Conservation (phyloP, 2,888 invertebrate species). For the Crepidodera aurea region DNA sequence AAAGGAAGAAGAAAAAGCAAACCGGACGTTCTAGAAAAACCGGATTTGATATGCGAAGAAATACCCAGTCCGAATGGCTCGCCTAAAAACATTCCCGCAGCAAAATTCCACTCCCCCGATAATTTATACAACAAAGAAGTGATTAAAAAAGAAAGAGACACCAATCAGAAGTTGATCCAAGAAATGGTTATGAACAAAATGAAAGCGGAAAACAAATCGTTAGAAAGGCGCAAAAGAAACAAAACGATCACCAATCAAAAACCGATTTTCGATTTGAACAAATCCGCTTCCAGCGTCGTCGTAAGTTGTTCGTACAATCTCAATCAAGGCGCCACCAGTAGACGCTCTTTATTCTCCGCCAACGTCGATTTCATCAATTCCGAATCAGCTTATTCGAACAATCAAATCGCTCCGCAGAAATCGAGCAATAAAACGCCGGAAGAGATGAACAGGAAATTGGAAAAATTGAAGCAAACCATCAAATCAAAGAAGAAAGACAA, state of each 20-base stretch:
- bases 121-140: conserved; percentile 66
- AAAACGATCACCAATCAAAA: conserved; percentile 58
- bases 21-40: conserved; percentile 58
- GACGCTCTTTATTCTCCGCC: conserved; percentile 43
- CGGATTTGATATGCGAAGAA: conserved; percentile 31
- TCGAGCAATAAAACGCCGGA: conserved; percentile 59
- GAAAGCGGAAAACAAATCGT: conserved; percentile 71
- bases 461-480: conserved; percentile 70
- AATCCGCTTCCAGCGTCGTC: conserved; percentile 52
- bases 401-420: conserved; percentile 64
- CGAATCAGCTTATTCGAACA: background rate
- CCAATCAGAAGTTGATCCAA: conserved; percentile 84
- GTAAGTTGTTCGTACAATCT: background rate
- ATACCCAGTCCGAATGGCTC: conserved; percentile 53
- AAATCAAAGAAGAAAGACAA: conserved; percentile 56
- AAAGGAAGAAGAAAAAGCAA: conserved; percentile 60
- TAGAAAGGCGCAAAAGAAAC: conserved; percentile 67
- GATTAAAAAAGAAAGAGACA: conserved; percentile 79
- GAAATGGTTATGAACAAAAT: conserved; percentile 84
- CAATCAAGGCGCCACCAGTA: conserved; percentile 46
- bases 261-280: conserved; percentile 53
- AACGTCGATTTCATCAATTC: conserved; percentile 22
- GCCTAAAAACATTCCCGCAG: conserved; percentile 42
- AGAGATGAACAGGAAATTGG: conserved; percentile 63
- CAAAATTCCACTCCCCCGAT: conserved; percentile 48